Base-by-base conservation (phyloP, 2,888 invertebrate species). In the Furcula furcula region DNA sequence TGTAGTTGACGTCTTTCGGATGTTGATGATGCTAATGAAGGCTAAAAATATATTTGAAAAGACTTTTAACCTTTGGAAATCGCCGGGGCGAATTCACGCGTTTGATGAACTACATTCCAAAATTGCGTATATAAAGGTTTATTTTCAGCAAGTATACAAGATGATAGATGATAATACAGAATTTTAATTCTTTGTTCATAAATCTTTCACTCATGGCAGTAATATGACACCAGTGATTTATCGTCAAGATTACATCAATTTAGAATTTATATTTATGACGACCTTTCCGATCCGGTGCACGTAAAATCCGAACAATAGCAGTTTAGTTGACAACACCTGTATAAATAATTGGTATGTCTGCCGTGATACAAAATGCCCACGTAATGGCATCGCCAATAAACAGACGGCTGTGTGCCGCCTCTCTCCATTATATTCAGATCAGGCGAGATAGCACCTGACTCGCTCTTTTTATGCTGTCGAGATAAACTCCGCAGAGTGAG, bases 361-460 rank as follows among this genome's bases (percentile, higher is more conserved):
- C 40, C 42, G 54, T 55, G 56, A 55, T 55, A 64, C 61, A 56
- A 58, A 64, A 56, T 68, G 61, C 68, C 69, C 62, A 74, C 76
- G 71, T 75, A 74, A 76, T 75, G 62, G 65, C 71, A 70, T 65
- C 56, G 68, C 63, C 70, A 62, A 59, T 55, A 61, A 46, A 59
- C 76, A 58, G 64, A 57, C 59, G 43, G 51, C 55, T 48, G 54
- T 62, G 68, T 71, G 54, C 79, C 72, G 54, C 79, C 80, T 70
- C 76, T 76, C 52, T 47, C 83, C 73, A 83, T 85, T 84, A 80
- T 85, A 85, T 84, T 82, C 80, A 81, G 79, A 85, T 83, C 81
- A 81, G 80, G 53, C 61, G 57, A 55, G 69, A 76, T 72, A 68
- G 57, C 63, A 37, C 42, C 40, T 36, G 40, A 38, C 41, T 47